These are phyloP conservation scores for Lepisosteus oculatus DNA, from an alignment of 2,113 vertebrate genomes.

Conservation along the genomic window DNA sequence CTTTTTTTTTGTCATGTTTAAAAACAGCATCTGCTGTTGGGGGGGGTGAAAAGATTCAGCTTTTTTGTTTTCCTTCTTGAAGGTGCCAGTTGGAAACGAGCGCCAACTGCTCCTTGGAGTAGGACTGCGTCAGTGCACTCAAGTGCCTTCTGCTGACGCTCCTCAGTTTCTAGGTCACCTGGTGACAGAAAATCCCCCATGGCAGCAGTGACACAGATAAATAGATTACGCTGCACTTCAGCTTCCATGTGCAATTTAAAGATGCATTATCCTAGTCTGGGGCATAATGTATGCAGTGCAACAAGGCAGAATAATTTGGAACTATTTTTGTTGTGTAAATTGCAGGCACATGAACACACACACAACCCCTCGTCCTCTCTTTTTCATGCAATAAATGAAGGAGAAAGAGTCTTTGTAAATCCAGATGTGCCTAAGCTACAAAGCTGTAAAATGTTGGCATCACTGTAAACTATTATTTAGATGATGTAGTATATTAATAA, in stretches of 20 bases:
- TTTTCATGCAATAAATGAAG: too few species aligned
- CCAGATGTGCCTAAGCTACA: too few species aligned
- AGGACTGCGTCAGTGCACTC: neutral
- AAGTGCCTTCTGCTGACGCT: neutral
- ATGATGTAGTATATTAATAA: too few species aligned
- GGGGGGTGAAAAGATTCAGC: neutral
- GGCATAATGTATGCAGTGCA: neutral
- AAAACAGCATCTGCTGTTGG: neutral
- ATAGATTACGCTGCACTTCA: conserved; percentile 6
- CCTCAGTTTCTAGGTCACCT: conserved; percentile 14
- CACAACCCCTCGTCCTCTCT: neutral
- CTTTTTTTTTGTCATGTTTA: neutral
- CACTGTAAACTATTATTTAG: too few species aligned
- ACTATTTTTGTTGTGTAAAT: neutral
- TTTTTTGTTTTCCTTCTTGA: neutral
- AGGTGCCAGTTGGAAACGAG: neutral
- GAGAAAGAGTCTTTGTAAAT: too few species aligned
- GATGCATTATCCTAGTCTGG: neutral
- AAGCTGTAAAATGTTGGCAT: too few species aligned
- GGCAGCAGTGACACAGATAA: conserved; percentile 15
- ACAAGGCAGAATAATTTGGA: conserved; percentile 9
- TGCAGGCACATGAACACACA: neutral
- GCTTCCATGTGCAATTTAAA: conserved; percentile 19
- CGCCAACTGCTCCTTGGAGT: neutral
- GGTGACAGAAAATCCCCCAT: conserved; percentile 12